phyloP scores from a whole-genome alignment of 2,797 vertebrate genomes.

The Sebastes reedi region DNA sequence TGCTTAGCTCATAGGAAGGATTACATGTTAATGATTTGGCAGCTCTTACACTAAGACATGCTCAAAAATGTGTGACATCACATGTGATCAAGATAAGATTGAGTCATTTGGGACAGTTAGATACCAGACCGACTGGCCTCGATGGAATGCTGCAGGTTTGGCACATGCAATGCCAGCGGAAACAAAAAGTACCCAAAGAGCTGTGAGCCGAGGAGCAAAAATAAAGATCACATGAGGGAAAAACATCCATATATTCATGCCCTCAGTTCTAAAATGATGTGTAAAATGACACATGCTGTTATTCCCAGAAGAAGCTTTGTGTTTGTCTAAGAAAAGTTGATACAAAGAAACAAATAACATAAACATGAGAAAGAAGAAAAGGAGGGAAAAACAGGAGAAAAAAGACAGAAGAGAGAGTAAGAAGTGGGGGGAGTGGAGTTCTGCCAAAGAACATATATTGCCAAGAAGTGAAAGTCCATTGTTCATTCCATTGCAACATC shows the following conservation, averaged over 20 bases:
- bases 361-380: not conserved
- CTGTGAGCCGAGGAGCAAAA: not conserved
- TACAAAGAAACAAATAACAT: not conserved
- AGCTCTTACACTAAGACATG: not conserved
- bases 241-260: not conserved
- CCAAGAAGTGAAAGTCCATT: no score
- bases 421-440: no score
- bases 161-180: not conserved
- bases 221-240: not conserved
- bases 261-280: not conserved
- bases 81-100: not conserved
- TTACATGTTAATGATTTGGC: conserved; percentile 7
- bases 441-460: no score
- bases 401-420: no score
- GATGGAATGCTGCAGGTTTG: not conserved
- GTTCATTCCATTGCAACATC: no score
- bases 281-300: not conserved
- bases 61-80: conserved; percentile 29
- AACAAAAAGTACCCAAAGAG: not conserved
- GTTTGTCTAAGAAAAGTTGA: not conserved
- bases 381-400: no score
- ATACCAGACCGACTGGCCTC: conserved; percentile 9
- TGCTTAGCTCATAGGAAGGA: conserved; percentile 11
- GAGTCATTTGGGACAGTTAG: not conserved
- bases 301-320: not conserved